These are phyloP conservation scores for Drosophila sechellia DNA, from an alignment of 1,140 invertebrate species.

Conservation along the genomic window DNA sequence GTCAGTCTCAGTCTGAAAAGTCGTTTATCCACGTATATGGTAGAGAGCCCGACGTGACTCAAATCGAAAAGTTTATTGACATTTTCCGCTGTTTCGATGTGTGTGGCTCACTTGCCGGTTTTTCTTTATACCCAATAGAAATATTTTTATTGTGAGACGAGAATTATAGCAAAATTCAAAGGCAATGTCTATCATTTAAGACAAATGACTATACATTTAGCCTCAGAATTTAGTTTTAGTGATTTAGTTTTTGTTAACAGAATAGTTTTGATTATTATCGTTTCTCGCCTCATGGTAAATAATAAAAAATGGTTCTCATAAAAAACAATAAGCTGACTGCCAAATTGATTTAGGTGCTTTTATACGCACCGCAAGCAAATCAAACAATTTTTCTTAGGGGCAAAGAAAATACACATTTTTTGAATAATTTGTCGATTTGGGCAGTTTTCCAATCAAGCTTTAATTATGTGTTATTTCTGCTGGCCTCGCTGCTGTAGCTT, in stretches of 20 bases:
- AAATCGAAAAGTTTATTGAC: conserved; percentile 63
- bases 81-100: conserved; percentile 31
- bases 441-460: conserved; percentile 50
- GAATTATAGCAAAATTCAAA: too few relatives aligned
- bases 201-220: neutral
- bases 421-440: conserved; percentile 52
- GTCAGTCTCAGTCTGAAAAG: conserved; percentile 23
- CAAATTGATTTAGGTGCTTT: conserved; percentile 23
- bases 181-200: neutral
- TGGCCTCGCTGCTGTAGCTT: conserved; percentile 19
- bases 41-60: neutral
- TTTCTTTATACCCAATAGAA: conserved; percentile 18
- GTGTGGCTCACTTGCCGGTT: neutral
- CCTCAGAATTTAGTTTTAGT: too few relatives aligned
- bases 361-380: neutral
- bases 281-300: conserved; percentile 27
- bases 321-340: conserved; percentile 7
- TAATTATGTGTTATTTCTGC: conserved; percentile 52
- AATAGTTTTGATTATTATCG: conserved; percentile 21
- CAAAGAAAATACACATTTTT: conserved; percentile 16
- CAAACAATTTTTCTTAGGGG: conserved; percentile 4
- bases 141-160: conserved; percentile 1
- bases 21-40: conserved; percentile 11
- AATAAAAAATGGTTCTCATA: conserved; percentile 1
- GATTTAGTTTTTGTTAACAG: conserved; percentile 4